Percentiles rank a stretch among this genome's conserved stretches.
Evolutionary conservation across 2,113 vertebrate species (phyloP).

Genomic region (Copsychus sechellarum): DNA sequence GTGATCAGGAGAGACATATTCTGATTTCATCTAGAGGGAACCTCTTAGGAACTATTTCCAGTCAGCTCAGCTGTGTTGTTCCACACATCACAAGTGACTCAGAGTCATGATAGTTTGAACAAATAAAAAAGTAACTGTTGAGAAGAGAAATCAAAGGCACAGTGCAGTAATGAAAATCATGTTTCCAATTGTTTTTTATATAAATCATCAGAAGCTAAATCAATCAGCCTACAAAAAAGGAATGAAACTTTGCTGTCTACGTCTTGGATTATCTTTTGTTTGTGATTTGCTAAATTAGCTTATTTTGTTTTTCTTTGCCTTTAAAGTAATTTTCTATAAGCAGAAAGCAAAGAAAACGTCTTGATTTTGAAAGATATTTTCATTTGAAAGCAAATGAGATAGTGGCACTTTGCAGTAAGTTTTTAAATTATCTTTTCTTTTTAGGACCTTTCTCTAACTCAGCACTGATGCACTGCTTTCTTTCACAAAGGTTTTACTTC

Average conservation of each 20-base stretch:
- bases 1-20: neutral
- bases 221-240: neutral
- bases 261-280: neutral
- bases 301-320: neutral
- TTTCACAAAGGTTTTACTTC: neutral
- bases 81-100: slow-evolving; percentile 13
- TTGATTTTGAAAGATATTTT: neutral
- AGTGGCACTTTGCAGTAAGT: neutral
- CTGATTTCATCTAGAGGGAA: neutral
- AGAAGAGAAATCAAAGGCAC: slow-evolving; percentile 37
- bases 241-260: neutral
- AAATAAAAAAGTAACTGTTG: slow-evolving; percentile 46
- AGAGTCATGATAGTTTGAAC: slow-evolving; percentile 19
- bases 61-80: neutral
- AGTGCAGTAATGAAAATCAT: slow-evolving; percentile 19
- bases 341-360: neutral
- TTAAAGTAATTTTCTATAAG: neutral
- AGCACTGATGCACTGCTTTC: neutral
- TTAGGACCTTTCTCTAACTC: neutral
- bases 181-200: neutral
- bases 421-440: neutral
- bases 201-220: neutral
- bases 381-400: neutral
- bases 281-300: neutral
- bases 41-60: neutral